A percentile compares a stretch with the other conserved stretches of the same genome.
Conservation (phyloP, 1,140 invertebrate genomes). For the Nebria ingens region DNA sequence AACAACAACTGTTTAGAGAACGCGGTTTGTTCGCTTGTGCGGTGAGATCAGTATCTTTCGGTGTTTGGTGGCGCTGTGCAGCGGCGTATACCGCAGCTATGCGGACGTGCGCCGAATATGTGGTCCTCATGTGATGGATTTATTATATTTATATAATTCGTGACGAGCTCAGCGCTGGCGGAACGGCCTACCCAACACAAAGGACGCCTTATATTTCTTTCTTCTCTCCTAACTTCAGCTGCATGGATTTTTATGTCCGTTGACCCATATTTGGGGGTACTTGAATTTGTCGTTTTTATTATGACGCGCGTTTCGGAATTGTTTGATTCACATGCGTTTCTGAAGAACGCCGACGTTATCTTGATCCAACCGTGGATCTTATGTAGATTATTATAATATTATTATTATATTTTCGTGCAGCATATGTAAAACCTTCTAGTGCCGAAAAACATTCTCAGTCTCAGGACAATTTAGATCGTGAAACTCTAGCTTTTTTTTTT, state of each 20-base stretch:
- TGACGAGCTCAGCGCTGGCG: background rate
- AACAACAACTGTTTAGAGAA: too few relatives aligned
- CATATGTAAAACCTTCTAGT: too few relatives aligned
- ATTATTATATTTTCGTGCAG: too few relatives aligned
- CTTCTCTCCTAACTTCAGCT: background rate
- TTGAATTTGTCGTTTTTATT: background rate
- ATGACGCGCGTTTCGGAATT: background rate
- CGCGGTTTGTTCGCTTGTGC: too few relatives aligned
- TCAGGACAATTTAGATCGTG: too few relatives aligned
- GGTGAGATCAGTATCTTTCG: too few relatives aligned
- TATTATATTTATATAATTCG: background rate
- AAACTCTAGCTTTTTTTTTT: too few relatives aligned
- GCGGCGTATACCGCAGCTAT: background rate
- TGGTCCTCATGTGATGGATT: background rate
- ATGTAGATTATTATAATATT: too few relatives aligned
- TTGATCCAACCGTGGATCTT: too few relatives aligned
- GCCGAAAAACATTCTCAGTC: too few relatives aligned
- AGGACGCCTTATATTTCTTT: background rate
- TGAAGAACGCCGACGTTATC: too few relatives aligned
- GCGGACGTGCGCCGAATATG: slow-evolving; percentile 1
- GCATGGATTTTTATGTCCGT: background rate
- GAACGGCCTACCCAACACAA: background rate
- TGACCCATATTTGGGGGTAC: background rate
- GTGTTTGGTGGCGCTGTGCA: too few relatives aligned
- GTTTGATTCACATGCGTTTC: background rate